Evolutionary conservation across 2,113 vertebrate species (phyloP).

Genomic region (Nematolebias whitei): DNA sequence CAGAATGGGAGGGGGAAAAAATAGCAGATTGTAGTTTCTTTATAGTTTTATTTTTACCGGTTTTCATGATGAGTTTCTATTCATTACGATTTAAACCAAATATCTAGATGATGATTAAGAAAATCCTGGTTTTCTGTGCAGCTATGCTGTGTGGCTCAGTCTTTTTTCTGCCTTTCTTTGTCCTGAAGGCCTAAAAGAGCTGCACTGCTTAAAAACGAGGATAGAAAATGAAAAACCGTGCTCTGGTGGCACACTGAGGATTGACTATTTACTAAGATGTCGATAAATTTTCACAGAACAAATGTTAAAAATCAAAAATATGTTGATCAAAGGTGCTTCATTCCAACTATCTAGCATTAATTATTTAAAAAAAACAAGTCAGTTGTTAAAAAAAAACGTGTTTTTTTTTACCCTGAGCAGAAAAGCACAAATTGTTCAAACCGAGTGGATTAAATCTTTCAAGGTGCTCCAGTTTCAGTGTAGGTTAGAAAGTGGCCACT

Average conservation of each 20-base stretch:
- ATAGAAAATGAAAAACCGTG: conserved; percentile 21
- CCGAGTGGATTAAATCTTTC: background rate
- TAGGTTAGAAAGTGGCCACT: background rate
- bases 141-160: conserved; percentile 26
- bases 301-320: too few relatives aligned
- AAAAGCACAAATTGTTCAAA: background rate
- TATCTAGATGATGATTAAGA: too few relatives aligned
- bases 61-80: too few relatives aligned
- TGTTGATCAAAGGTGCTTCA: too few relatives aligned
- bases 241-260: conserved; percentile 8
- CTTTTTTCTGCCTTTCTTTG: conserved; percentile 29
- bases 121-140: conserved; percentile 5
- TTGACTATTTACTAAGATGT: background rate
- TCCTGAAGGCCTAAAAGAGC: conserved; percentile 61
- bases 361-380: too few relatives aligned
- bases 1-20: too few relatives aligned
- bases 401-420: background rate
- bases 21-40: too few relatives aligned
- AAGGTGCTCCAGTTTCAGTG: background rate
- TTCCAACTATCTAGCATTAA: too few relatives aligned
- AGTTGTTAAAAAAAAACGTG: too few relatives aligned
- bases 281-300: too few relatives aligned
- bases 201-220: conserved; percentile 42
- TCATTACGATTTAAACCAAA: too few relatives aligned
- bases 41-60: too few relatives aligned